Base-by-base conservation (phyloP, 2,113 vertebrate genomes). In the Podarcis muralis region DNA sequence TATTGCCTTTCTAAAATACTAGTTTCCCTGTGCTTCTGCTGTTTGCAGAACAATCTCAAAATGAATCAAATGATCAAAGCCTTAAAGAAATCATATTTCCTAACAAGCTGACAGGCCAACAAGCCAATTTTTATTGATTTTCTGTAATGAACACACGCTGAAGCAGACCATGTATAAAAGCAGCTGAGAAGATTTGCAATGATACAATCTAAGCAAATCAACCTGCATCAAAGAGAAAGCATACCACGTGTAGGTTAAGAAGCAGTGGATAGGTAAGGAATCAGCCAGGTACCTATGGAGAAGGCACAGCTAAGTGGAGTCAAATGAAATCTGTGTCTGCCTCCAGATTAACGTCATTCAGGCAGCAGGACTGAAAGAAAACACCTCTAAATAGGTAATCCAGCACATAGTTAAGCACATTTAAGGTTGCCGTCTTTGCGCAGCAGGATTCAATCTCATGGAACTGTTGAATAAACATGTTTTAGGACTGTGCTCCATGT, bases 61-160 rank as follows among this genome's bases (percentile, higher is more conserved):
- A 27, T 11, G 86, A 76, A 88, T 1, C 5, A 83, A 76, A 83
- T 83, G 32, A 83, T 66, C 59, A 75, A 75, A 25, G 12, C 37
- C 23, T 83, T 76, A 76, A 88, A 76, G 66, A 75, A 82, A 83
- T 69, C 35, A 57, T 62, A 22, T 65, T 65, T 82, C 11, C 32
- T 43, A 30, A 48, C 69, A 82, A 22, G 27, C 25, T 81, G 43
- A 62, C 48, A 81, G 27, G 5, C 11, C 32, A 81, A 74, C 68
- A 76, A 88, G 30, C 80, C 66, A 66, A 62, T 76, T 87, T 81
- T 82, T 88, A 83, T 66, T 88, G 75, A 35, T 65, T 86, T 86
- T 48, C 37, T 12, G 59, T 76, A 82, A 83, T 83, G 71, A 88
- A 48, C 27, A 11, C 13, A n/a, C 6, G 59, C 43, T 5, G 7